These are phyloP conservation scores for Tauraco hartlaubi DNA, from an alignment of 2,797 vertebrate species.

Conservation along the genomic window DNA sequence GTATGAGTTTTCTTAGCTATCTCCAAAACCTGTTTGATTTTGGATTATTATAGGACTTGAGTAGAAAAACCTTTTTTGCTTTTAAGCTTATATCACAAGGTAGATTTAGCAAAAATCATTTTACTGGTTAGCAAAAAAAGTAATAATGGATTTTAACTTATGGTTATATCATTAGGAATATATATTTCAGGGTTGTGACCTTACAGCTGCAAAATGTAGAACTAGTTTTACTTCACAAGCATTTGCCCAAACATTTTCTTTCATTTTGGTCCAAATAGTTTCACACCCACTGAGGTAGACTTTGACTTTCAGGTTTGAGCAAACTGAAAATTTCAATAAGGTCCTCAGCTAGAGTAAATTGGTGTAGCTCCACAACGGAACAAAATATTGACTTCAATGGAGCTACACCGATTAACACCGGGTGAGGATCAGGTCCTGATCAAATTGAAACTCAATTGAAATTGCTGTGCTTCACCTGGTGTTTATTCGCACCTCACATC, in stretches of 20 bases:
- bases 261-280: conserved; percentile 74
- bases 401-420: conserved; percentile 51
- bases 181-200: conserved; percentile 22
- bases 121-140: background rate
- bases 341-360: conserved; percentile 48
- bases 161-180: conserved; percentile 48
- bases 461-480: conserved; percentile 64
- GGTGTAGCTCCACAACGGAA: background rate
- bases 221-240: conserved; percentile 58
- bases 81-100: background rate
- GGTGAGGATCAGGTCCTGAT: conserved; percentile 30
- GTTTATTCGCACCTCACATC: conserved; percentile 70
- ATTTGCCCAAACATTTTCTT: conserved; percentile 72
- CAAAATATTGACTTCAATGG: conserved; percentile 24
- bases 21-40: background rate
- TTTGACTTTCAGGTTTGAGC: conserved; percentile 53
- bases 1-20: background rate
- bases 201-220: conserved; percentile 66
- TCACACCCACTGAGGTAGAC: conserved; percentile 70
- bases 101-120: background rate
- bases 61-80: background rate
- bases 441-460: conserved; percentile 66
- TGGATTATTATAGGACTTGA: background rate
- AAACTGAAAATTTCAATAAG: conserved; percentile 65
- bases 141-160: conserved; percentile 24